A percentile compares a stretch with the other conserved stretches of the same genome.
Conservation (phyloP, 1,140 invertebrate genomes). For the Idris sp. region DNA sequence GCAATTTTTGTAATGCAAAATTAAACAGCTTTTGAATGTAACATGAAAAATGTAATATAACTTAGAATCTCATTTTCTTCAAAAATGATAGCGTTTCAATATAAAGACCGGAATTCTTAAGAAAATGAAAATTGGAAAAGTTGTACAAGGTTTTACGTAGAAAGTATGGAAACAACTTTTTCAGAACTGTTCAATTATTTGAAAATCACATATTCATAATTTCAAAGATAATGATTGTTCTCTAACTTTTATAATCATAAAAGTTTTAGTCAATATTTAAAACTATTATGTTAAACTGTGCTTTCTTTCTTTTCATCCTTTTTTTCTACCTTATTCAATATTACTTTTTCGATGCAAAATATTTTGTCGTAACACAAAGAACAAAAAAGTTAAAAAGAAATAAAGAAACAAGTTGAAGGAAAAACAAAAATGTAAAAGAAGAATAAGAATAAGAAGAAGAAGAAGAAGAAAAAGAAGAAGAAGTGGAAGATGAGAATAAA, state of each 20-base stretch:
- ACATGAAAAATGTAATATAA: conserved; percentile 34
- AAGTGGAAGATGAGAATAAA: too few relatives aligned
- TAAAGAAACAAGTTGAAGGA: not conserved
- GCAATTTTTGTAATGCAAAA: conserved; percentile 10
- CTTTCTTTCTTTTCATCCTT: not conserved
- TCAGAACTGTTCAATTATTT: conserved; percentile 52
- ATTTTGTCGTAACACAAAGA: conserved; percentile 28
- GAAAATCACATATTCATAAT: conserved; percentile 57
- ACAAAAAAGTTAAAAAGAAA: not conserved
- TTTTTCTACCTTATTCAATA: conserved; percentile 4
- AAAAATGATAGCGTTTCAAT: conserved; percentile 54
- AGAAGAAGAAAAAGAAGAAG: too few relatives aligned
- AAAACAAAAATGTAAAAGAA: not conserved
- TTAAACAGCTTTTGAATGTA: conserved; percentile 20
- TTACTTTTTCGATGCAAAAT: conserved; percentile 31
- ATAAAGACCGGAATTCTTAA: conserved; percentile 34
- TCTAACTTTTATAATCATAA: conserved; percentile 52
- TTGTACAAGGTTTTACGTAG: conserved; percentile 44
- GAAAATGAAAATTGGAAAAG: conserved; percentile 55
- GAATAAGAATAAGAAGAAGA: too few relatives aligned
- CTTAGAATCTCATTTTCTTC: conserved; percentile 29
- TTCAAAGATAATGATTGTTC: conserved; percentile 54
- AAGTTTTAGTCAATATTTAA: conserved; percentile 55
- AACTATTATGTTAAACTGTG: conserved; percentile 42
- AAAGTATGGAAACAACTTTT: conserved; percentile 43